phyloP scores from a whole-genome alignment of 2,888 invertebrate species.

The Brachyptera risi region DNA sequence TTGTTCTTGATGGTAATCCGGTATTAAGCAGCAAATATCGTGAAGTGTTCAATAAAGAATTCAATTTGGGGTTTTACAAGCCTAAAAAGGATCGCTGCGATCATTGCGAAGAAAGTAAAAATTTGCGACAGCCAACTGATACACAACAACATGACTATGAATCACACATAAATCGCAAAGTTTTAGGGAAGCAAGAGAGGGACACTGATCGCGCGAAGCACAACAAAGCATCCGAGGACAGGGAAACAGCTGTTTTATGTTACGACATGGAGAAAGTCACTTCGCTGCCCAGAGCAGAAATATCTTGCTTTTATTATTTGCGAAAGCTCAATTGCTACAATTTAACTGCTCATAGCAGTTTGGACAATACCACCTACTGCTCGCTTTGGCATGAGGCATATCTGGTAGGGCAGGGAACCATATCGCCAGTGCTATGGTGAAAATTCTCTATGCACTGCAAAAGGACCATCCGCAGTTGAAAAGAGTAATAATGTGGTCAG shows the following conservation, averaged over 20 bases:
- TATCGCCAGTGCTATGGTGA: slow-evolving; percentile 11
- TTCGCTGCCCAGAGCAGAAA: no score
- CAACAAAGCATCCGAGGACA: no score
- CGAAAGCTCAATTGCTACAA: slow-evolving; percentile 5
- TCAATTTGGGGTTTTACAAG: background rate
- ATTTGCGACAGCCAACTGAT: background rate
- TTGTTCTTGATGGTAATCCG: background rate
- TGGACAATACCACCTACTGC: background rate
- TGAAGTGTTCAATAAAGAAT: background rate
- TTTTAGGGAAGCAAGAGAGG: background rate
- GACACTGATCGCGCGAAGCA: background rate
- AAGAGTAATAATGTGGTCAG: background rate
- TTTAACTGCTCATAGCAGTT: slow-evolving; percentile 8
- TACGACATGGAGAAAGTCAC: slow-evolving; percentile 6
- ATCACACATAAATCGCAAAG: background rate
- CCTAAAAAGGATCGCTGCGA: slow-evolving; percentile 11
- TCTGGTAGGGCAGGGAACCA: slow-evolving; percentile 9
- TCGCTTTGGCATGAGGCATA: slow-evolving; percentile 2
- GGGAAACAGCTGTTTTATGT: background rate
- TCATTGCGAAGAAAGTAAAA: background rate
- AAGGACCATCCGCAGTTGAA: background rate
- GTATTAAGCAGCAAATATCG: background rate
- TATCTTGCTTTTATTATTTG: background rate
- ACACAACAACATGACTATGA: background rate
- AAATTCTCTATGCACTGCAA: background rate